Evolutionary conservation across 2,888 invertebrate genomes (phyloP), one percentile per base, ranked within the genome.

Genomic region (Heliothis peltigera): DNA sequence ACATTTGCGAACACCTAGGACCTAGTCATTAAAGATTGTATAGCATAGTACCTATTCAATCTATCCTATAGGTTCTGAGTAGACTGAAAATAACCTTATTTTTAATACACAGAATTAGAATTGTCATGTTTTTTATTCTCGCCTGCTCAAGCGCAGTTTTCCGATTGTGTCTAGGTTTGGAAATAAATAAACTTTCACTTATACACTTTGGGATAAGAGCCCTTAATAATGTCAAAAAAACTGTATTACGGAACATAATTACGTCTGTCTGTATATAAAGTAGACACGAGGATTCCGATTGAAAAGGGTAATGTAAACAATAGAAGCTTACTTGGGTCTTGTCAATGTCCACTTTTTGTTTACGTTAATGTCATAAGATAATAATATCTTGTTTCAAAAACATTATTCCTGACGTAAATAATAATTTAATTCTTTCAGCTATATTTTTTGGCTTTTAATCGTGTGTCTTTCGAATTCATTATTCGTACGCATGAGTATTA

Each of bases 301-400:
- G 82, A 84, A 78, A 78, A 84, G 84, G 85, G 83, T 83, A 77
- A 69, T 79, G 79, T 78, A 81, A 84, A 85, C 77, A 84, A 73
- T 75, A 72, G 64, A 73, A 74, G 75, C 70, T 68, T 76, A 79
- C 71, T 74, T 72, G 49, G 73, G 77, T 81, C 79, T 77, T 82
- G 77, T 83, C 79, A 75, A 73, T 70, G 80, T 81, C 80, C 71
- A 75, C 74, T 76, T 84, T 82, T 82, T 77, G 69, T 79, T 77
- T 73, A 62, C 58, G 48, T 67, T 55, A 74, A 71, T 55, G 64
- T 52, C 51, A 74, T 60, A 58, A 64, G 47, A 64, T 67, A 25
- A n/a, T n/a, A n/a, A n/a, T 25, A 59, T 74, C 63, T 67, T 64
- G 28, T 57, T 56, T 49, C 43, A 43, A 22, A 54, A 56, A 76